Evolutionary conservation across 1,140 invertebrate genomes (phyloP), one percentile per base, ranked within the genome.

Genomic region (Tenebrio molitor): DNA sequence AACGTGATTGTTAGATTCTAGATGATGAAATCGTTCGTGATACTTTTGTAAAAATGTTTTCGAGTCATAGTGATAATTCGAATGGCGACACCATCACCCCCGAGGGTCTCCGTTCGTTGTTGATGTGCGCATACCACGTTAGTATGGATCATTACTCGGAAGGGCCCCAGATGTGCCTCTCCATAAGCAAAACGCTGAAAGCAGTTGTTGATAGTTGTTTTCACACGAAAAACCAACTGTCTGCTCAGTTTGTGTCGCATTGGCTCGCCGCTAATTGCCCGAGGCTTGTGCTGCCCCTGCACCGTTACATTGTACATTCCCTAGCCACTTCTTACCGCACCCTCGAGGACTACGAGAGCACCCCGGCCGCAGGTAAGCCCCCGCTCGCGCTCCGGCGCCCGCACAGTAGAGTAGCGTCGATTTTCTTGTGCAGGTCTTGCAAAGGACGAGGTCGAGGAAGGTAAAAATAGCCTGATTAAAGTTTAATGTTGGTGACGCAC

Each of bases 211-310:
- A 88, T 70, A 91, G 91, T 15, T 93, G 92, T 81, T 95, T 94
- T 83, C 92, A 94, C 80, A 88, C 89, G 16, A 94, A 94, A 84
- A 87, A 89, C 42, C 85, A 84, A 36, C 86, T 95, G 70, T 93
- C 92, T 19, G 84, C 89, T 0, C 89, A 89, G 73, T 95, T 89
- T 78, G 88, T 95, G 17, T 88, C 89, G 25, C 92, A 93, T 80
- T 96, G 93, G 93, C 85, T 95, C 10, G 87, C 88, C 73, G 87
- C 90, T 73, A 90, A 95, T 84, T 91, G 91, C 75, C 91, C 92
- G 15, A 85, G 92, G 42, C 84, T 95, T 12, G 85, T 95, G 7
- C 84, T 91, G 12, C 89, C 92, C 0, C 84, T 95, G n/a, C 93
- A 96, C 82, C 89, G 92, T 81, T 92, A 87, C 69, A 73, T 77